phyloP scores from a whole-genome alignment of 2,888 invertebrate species.

The Temnothorax unifasciatus region DNA sequence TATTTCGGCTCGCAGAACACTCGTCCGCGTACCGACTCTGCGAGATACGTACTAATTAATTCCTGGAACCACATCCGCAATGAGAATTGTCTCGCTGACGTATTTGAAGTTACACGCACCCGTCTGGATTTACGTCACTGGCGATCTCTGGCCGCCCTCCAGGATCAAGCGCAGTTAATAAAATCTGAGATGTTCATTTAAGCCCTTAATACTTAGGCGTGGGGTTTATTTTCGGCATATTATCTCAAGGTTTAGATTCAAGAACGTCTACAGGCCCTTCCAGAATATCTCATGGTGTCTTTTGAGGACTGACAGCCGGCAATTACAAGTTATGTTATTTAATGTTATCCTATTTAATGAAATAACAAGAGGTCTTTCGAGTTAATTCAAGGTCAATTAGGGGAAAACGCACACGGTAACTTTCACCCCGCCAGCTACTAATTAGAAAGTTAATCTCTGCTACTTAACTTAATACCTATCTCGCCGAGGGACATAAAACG shows the following conservation, averaged over 20 bases:
- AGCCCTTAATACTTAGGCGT: neutral
- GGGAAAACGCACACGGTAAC: conserved; percentile 34
- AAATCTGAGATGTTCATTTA: conserved; percentile 54
- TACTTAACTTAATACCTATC: neutral
- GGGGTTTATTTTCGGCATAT: conserved; percentile 30
- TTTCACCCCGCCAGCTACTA: conserved; percentile 49
- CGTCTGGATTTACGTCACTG: conserved; percentile 34
- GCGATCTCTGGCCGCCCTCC: conserved; percentile 57
- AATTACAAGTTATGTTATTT: conserved; percentile 28
- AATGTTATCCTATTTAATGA: conserved; percentile 20
- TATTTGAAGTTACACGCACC: conserved; percentile 32
- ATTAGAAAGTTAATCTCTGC: conserved; percentile 45
- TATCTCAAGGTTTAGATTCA: conserved; percentile 8
- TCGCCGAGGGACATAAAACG: neutral
- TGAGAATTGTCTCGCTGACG: conserved; percentile 62
- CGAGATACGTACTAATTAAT: conserved; percentile 68
- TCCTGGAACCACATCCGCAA: conserved; percentile 67
- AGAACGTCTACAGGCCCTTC: neutral
- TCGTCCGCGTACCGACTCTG: conserved; percentile 28
- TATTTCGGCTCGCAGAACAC: conserved; percentile 59
- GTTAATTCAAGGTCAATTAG: conserved; percentile 12
- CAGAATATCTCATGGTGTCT: neutral
- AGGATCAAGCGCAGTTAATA: conserved; percentile 51
- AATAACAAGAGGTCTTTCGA: conserved; percentile 29
- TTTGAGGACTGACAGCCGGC: neutral